These are phyloP conservation scores for Cheilosia variabilis DNA, from an alignment of 2,888 invertebrate genomes.

Conservation along the genomic window DNA sequence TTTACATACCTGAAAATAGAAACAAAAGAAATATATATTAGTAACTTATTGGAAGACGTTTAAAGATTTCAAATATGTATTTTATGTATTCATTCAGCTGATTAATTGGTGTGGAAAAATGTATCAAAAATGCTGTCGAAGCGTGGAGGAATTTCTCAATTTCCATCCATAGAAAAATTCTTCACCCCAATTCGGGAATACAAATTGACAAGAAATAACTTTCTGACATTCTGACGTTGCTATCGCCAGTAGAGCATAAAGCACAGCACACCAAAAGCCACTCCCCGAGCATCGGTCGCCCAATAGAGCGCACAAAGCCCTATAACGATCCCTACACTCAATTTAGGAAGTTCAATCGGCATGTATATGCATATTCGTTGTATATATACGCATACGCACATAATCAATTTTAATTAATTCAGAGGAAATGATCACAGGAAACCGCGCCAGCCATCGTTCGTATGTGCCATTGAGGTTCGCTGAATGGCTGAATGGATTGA, in stretches of 20 bases:
- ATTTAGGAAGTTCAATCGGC: conserved; percentile 65
- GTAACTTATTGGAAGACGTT: not conserved
- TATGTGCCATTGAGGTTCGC: conserved; percentile 39
- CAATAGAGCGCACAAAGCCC: conserved; percentile 6
- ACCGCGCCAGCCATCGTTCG: conserved; percentile 51
- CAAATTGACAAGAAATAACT: conserved; percentile 70
- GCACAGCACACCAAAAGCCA: conserved; percentile 15
- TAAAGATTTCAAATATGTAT: conserved; percentile 3
- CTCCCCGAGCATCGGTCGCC: not conserved
- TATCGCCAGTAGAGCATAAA: conserved; percentile 58
- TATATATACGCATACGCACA: conserved; percentile 50
- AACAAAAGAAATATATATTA: conserved; percentile 10
- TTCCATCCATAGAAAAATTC: conserved; percentile 29
- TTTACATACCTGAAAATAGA: conserved; percentile 60
- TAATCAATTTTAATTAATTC: conserved; percentile 74
- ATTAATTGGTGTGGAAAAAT: not conserved
- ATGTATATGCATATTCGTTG: conserved; percentile 40
- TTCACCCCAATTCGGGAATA: conserved; percentile 57
- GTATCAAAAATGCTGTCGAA: conserved; percentile 30
- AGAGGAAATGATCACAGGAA: conserved; percentile 75
- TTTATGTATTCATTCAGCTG: no score
- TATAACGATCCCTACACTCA: not conserved
- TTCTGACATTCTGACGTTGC: conserved; percentile 34
- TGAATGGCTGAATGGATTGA: conserved; percentile 55
- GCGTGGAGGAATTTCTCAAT: conserved; percentile 40